These are phyloP conservation scores for Temnothorax curvispinosus DNA, from an alignment of 1,140 invertebrate genomes.

Conservation along the genomic window DNA sequence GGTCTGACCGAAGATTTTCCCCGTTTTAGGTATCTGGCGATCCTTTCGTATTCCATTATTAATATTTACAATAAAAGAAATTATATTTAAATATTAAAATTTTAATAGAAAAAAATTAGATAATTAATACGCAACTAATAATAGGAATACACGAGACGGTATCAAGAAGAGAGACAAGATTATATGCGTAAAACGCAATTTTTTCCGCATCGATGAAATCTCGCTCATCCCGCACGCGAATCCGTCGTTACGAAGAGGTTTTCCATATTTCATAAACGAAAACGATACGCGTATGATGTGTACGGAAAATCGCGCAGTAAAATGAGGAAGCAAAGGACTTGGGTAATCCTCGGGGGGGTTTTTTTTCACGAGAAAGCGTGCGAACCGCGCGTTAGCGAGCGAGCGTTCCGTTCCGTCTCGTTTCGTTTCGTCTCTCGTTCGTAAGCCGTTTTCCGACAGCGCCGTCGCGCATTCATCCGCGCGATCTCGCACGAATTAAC, in stretches of 20 bases:
- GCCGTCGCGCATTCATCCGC: neutral
- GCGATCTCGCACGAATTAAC: conserved; percentile 26
- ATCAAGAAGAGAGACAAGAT: neutral
- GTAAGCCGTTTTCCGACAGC: neutral
- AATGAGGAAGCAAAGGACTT: conserved; percentile 40
- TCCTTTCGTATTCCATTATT: neutral
- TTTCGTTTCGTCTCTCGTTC: neutral
- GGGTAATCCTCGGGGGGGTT: conserved; percentile 9
- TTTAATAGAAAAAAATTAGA: neutral
- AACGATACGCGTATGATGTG: neutral
- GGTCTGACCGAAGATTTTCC: neutral
- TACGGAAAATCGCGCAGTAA: conserved; percentile 17
- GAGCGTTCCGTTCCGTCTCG: neutral
- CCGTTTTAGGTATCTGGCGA: neutral
- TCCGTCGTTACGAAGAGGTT: neutral
- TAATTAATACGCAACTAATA: neutral
- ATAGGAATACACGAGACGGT: neutral
- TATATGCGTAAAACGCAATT: neutral
- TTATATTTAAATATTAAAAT: neutral
- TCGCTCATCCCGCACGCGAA: neutral
- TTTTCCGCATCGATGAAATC: neutral
- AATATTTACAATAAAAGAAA: neutral
- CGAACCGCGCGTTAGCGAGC: neutral
- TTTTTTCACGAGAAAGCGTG: conserved; percentile 51
- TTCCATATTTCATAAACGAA: neutral